A percentile compares a stretch with the other conserved stretches of the same genome.
Evolutionary conservation across 2,113 vertebrate genomes (phyloP).

Genomic region (Rattus rattus): DNA sequence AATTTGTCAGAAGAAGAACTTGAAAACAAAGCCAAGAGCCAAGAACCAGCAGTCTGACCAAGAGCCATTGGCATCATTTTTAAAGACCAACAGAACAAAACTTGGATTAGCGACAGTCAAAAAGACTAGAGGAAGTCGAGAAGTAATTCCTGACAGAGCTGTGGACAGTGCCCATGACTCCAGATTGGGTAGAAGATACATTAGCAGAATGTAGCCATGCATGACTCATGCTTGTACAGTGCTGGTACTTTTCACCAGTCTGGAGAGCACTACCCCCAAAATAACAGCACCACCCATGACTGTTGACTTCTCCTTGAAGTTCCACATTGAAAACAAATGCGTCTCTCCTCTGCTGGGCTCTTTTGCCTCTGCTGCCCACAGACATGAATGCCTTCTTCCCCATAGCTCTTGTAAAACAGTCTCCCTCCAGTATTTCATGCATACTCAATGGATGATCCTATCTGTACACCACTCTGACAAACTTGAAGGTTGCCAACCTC

Average conservation of each 20-base stretch:
- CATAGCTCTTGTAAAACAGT: not conserved
- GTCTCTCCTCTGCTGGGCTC: not conserved
- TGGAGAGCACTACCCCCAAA: not conserved
- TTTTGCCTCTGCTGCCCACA: not conserved
- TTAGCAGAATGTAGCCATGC: not conserved
- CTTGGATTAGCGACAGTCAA: not conserved
- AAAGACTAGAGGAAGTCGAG: not conserved
- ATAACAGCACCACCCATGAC: not conserved
- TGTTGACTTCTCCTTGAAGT: not conserved
- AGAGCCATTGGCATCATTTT: not conserved
- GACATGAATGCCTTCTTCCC: not conserved
- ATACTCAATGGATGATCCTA: not conserved
- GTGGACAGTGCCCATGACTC: not conserved
- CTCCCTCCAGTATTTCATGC: not conserved
- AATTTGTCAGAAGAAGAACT: not conserved
- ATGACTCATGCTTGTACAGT: not conserved
- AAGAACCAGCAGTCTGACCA: not conserved
- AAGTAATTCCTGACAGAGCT: not conserved
- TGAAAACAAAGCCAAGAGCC: not conserved
- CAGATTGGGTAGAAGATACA: not conserved
- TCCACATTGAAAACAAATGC: slow-evolving; percentile 25
- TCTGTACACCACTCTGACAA: not conserved
- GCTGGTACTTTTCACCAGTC: not conserved
- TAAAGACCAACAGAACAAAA: not conserved
- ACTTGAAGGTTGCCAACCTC: not conserved